phyloP scores from a whole-genome alignment of 2,797 vertebrate species.

The Gambusia yucatana region DNA sequence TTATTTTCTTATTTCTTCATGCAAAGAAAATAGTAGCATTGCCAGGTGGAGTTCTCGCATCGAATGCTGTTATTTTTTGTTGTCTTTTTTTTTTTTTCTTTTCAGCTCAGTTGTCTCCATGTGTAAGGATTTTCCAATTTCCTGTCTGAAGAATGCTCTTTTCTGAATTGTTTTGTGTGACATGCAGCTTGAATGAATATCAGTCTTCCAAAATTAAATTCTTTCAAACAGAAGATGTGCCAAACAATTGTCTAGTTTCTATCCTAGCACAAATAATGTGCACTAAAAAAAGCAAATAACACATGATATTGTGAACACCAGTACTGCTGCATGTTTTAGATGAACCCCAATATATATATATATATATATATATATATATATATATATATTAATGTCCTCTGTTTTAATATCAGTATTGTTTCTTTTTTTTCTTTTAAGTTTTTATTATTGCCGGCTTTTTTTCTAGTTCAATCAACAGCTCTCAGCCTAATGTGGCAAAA shows the following conservation, averaged over 20 bases:
- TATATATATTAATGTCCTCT: neutral
- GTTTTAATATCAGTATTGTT: conserved; percentile 22
- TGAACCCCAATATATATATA: conserved; percentile 1
- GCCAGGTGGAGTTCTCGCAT: conserved; percentile 27
- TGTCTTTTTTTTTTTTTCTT: neutral
- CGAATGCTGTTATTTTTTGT: conserved; percentile 20
- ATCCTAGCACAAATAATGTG: conserved; percentile 28
- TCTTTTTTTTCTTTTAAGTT: conserved; percentile 20
- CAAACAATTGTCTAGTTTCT: conserved; percentile 12
- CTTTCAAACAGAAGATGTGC: conserved; percentile 10
- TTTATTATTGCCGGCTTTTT: conserved; percentile 30
- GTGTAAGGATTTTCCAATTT: conserved; percentile 50
- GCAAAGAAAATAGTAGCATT: neutral
- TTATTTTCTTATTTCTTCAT: neutral
- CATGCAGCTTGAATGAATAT: conserved; percentile 24
- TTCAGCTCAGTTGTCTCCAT: conserved; percentile 20
- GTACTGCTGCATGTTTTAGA: conserved; percentile 15
- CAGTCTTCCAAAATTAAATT: conserved; percentile 44
- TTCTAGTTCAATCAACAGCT: conserved; percentile 52
- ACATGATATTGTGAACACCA: conserved; percentile 26
- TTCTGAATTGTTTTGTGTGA: conserved; percentile 27
- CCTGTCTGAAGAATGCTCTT: conserved; percentile 35
- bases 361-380: no score
- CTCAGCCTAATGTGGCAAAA: conserved; percentile 65
- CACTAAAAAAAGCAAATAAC: conserved; percentile 14